Evolutionary conservation across 2,797 vertebrate species (phyloP).

Genomic region (Coluber constrictor): DNA sequence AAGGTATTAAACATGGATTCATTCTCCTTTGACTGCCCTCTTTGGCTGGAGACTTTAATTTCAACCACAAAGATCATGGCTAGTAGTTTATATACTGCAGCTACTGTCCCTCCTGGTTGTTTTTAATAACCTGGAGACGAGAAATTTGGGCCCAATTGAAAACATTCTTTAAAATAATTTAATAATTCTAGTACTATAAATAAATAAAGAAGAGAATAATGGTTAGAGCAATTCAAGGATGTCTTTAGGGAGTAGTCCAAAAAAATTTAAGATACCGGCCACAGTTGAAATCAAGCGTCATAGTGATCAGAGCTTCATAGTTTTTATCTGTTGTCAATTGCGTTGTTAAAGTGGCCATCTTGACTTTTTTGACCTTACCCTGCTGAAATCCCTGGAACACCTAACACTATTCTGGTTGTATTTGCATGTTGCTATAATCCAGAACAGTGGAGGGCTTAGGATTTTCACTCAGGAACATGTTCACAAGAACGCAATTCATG

Average conservation of each 20-base stretch:
- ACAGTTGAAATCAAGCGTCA: neutral
- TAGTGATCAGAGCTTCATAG: neutral
- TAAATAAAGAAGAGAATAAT: neutral
- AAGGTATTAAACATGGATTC: constrained; percentile 31
- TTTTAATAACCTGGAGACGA: neutral
- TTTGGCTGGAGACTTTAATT: neutral
- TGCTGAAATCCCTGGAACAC: neutral
- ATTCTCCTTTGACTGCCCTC: neutral
- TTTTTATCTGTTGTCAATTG: neutral
- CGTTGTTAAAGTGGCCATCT: neutral
- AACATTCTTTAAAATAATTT: neutral
- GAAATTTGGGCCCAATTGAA: neutral
- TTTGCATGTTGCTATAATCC: neutral
- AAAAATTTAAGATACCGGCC: neutral
- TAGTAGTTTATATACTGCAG: neutral
- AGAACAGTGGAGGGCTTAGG: neutral
- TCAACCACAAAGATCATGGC: neutral
- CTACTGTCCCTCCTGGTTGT: neutral
- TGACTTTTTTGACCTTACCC: neutral
- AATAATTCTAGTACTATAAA: neutral
- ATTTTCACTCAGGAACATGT: neutral
- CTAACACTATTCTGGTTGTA: neutral
- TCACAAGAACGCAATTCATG: neutral
- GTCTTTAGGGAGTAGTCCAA: neutral
- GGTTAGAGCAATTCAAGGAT: neutral